phyloP scores from a whole-genome alignment of 2,113 vertebrate genomes.

The Catharus minimus region DNA sequence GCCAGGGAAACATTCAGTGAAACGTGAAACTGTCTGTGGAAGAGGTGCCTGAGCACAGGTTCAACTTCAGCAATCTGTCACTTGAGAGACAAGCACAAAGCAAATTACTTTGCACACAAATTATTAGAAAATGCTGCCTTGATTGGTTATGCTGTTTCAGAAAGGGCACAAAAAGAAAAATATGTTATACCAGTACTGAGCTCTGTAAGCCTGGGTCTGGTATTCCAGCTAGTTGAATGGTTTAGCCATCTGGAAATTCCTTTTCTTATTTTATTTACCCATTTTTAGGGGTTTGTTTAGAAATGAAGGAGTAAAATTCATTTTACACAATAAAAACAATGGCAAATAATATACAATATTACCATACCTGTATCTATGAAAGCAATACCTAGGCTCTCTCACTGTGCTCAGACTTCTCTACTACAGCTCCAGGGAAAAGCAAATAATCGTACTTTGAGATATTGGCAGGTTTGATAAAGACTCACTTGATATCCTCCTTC shows the following conservation, averaged over 20 bases:
- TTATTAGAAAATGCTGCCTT: conserved; percentile 56
- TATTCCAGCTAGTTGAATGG: background rate
- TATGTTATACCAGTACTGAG: background rate
- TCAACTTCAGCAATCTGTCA: conserved; percentile 67
- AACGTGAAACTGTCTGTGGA: conserved; percentile 60
- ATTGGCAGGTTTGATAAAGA: conserved; percentile 10
- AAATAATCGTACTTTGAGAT: background rate
- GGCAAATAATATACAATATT: background rate
- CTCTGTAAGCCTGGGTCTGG: background rate
- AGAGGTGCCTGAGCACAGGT: conserved; percentile 32
- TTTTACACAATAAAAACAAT: background rate
- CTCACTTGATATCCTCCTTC: background rate
- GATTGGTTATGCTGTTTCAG: conserved; percentile 64
- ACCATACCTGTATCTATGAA: background rate
- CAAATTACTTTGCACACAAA: conserved; percentile 61
- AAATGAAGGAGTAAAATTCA: background rate
- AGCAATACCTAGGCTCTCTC: background rate
- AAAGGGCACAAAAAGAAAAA: background rate
- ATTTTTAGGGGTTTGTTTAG: background rate
- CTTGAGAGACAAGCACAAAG: conserved; percentile 53
- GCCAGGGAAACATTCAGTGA: conserved; percentile 27
- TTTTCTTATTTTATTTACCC: background rate
- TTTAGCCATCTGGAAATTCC: background rate
- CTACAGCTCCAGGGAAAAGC: background rate
- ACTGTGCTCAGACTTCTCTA: background rate